These are phyloP conservation scores for Nipponia nippon DNA, from an alignment of 2,113 vertebrate species.

Conservation along the genomic window DNA sequence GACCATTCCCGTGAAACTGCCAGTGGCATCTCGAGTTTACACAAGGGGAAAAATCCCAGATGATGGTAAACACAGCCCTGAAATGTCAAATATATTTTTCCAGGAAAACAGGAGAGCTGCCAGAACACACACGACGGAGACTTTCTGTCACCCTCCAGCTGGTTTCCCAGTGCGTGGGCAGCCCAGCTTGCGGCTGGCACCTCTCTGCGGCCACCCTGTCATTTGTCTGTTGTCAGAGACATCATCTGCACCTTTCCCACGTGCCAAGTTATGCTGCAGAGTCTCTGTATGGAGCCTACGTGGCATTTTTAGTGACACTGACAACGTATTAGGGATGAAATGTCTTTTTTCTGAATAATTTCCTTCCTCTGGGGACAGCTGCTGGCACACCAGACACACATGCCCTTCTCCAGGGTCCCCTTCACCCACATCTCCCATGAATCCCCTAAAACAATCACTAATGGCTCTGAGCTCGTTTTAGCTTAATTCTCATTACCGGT, in stretches of 20 bases:
- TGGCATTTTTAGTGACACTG: neutral
- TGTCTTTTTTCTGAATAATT: neutral
- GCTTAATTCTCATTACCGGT: neutral
- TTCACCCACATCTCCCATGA: neutral
- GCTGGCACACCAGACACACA: neutral
- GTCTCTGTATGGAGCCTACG: neutral
- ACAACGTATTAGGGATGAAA: neutral
- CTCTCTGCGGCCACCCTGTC: neutral
- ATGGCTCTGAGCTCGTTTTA: neutral
- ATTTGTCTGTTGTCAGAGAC: neutral
- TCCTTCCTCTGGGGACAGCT: neutral
- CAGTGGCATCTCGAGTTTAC: neutral
- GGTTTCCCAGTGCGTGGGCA: neutral
- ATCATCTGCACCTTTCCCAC: neutral
- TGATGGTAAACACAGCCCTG: neutral
- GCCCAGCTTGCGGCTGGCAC: neutral
- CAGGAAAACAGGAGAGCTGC: neutral
- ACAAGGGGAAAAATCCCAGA: neutral
- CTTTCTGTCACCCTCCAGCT: neutral
- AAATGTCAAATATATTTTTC: neutral
- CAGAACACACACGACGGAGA: neutral
- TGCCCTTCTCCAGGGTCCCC: neutral
- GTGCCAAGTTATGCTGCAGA: fast-evolving
- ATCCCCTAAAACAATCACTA: neutral
- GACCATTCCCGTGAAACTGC: neutral